These are phyloP conservation scores for Drosophila nasuta DNA, from an alignment of 1,140 invertebrate species.

Conservation along the genomic window DNA sequence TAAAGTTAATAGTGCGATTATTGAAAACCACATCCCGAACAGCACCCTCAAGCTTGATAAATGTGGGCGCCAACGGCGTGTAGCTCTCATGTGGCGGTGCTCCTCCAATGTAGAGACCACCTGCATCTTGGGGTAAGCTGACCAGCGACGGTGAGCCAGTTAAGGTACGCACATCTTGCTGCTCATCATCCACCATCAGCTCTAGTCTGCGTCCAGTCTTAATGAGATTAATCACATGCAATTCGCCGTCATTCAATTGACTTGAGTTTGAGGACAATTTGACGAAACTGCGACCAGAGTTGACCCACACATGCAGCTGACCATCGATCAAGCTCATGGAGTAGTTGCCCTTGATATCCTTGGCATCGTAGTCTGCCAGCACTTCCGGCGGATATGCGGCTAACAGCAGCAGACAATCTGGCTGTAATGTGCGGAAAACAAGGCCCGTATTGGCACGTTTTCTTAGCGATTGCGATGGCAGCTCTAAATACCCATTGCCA, in stretches of 20 bases:
- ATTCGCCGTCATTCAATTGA: constrained; percentile 88
- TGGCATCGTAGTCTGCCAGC: constrained; percentile 84
- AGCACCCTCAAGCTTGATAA: constrained; percentile 90
- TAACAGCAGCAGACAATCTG: constrained; percentile 90
- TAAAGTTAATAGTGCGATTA: constrained; percentile 89
- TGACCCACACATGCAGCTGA: constrained; percentile 87
- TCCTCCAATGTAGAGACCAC: constrained; percentile 85
- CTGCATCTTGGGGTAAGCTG: constrained; percentile 85
- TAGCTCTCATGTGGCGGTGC: constrained; percentile 73
- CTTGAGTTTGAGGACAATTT: constrained; percentile 87
- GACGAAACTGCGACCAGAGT: constrained; percentile 89
- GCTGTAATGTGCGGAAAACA: constrained; percentile 91
- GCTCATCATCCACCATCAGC: constrained; percentile 89
- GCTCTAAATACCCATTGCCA: constrained; percentile 92
- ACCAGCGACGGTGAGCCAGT: constrained; percentile 86
- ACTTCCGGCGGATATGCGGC: constrained; percentile 88
- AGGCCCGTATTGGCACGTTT: constrained; percentile 90
- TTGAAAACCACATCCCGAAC: constrained; percentile 93
- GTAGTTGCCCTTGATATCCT: constrained; percentile 87
- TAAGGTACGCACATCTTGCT: constrained; percentile 86
- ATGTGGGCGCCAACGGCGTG: constrained; percentile 72
- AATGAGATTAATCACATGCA: constrained; percentile 87
- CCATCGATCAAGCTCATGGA: constrained; percentile 89
- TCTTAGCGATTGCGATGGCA: constrained; percentile 88
- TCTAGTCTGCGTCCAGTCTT: constrained; percentile 87